These are phyloP conservation scores for Uropetala carovei DNA, from an alignment of 2,888 invertebrate genomes.

Conservation along the genomic window DNA sequence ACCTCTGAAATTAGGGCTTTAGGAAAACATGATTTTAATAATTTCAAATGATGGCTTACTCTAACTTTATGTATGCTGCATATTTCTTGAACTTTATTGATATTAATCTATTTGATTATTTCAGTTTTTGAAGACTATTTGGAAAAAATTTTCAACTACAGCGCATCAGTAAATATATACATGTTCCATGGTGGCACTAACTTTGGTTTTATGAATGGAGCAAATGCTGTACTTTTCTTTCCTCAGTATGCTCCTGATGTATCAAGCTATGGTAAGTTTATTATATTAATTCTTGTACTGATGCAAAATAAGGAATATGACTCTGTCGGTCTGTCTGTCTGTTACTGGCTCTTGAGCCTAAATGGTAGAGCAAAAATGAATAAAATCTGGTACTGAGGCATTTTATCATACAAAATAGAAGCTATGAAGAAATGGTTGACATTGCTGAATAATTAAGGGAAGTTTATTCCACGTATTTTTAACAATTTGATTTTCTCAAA, in stretches of 20 bases:
- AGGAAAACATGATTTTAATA: slow-evolving; percentile 69
- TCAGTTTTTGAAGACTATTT: slow-evolving; percentile 69
- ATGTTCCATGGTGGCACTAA: slow-evolving; percentile 74
- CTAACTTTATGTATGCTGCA: background rate
- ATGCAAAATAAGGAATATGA: background rate
- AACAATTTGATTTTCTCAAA: too few species aligned
- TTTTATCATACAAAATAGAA: too few species aligned
- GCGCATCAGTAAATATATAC: slow-evolving; percentile 74
- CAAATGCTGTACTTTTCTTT: slow-evolving; percentile 65
- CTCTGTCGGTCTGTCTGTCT: too few species aligned
- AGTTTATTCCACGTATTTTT: too few species aligned
- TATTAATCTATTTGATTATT: background rate
- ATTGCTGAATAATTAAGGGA: too few species aligned
- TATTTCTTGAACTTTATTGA: too few species aligned
- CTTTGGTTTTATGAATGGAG: slow-evolving; percentile 72
- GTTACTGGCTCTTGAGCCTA: too few species aligned
- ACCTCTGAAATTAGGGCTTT: background rate
- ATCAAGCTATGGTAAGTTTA: slow-evolving; percentile 63
- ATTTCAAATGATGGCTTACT: background rate
- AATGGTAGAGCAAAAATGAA: too few species aligned
- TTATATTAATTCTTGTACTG: background rate
- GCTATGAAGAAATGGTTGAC: too few species aligned
- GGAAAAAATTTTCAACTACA: slow-evolving; percentile 70
- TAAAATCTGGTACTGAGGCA: too few species aligned
- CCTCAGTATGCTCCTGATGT: slow-evolving; percentile 66